phyloP scores from a whole-genome alignment of 2,888 invertebrate genomes.

The Caenorhabditis sp. region DNA sequence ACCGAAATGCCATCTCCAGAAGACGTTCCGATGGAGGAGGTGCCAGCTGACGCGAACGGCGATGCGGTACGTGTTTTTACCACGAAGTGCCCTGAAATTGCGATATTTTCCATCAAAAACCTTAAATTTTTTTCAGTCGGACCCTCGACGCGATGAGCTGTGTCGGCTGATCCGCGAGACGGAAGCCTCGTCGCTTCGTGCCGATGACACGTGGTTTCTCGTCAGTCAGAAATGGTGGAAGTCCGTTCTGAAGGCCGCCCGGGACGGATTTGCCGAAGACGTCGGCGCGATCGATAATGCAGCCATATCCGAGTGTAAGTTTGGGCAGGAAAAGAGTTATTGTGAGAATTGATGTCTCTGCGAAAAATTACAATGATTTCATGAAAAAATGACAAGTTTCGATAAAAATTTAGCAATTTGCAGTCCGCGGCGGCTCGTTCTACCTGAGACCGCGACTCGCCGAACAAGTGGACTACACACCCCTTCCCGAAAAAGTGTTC shows the following conservation, averaged over 20 bases:
- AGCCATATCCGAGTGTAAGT: slow-evolving; percentile 51
- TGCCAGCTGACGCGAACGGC: background rate
- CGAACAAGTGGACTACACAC: slow-evolving; percentile 63
- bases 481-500: slow-evolving; percentile 63
- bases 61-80: background rate
- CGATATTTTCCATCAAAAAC: too few species aligned
- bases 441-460: slow-evolving; percentile 56
- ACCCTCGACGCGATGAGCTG: slow-evolving; percentile 33
- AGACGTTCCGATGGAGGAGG: slow-evolving; percentile 50
- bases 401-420: too few species aligned
- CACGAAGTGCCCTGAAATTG: background rate
- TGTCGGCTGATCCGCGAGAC: slow-evolving; percentile 40
- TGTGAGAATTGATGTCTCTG: background rate
- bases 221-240: slow-evolving; percentile 68
- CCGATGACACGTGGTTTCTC: slow-evolving; percentile 62
- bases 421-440: slow-evolving; percentile 42
- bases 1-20: slow-evolving; percentile 46
- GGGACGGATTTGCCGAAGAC: slow-evolving; percentile 57
- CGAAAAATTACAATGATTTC: background rate
- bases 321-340: background rate
- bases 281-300: slow-evolving; percentile 63
- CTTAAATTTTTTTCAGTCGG: background rate
- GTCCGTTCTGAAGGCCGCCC: slow-evolving; percentile 41
- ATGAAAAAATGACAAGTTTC: too few species aligned
- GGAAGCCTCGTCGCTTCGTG: slow-evolving; percentile 36